Percentiles rank a stretch among this genome's conserved stretches.
Conservation (phyloP, 2,113 vertebrate genomes). For the Orycteropus afer region DNA sequence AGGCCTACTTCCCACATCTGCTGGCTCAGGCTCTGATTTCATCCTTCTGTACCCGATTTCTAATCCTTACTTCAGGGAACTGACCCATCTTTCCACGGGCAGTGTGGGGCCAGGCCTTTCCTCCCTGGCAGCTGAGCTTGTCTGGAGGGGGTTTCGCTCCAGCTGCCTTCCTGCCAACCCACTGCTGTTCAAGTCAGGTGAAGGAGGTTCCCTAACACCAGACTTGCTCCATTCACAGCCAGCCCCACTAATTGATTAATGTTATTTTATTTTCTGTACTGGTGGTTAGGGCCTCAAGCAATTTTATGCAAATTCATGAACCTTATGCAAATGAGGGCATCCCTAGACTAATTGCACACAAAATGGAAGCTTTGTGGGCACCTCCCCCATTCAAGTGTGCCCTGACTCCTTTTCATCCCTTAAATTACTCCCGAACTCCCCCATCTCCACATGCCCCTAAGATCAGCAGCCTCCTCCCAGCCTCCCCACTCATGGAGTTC, state of each 20-base stretch:
- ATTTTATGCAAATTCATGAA: slow-evolving; percentile 80
- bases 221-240: slow-evolving; percentile 46
- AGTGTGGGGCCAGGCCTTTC: neutral
- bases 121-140: neutral
- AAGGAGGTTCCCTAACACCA: slow-evolving; percentile 58
- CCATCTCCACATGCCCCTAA: neutral
- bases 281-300: slow-evolving; percentile 75
- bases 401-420: slow-evolving; percentile 55
- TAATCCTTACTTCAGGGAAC: neutral
- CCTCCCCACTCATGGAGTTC: neutral
- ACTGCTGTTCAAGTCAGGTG: neutral
- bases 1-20: neutral
- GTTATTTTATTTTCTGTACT: slow-evolving; percentile 81
- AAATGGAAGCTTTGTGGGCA: slow-evolving; percentile 70
- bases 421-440: slow-evolving; percentile 39
- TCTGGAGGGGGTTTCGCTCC: neutral
- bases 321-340: slow-evolving; percentile 80
- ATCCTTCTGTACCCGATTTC: neutral
- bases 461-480: neutral
- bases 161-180: neutral
- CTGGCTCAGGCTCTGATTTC: neutral
- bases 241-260: slow-evolving; percentile 75
- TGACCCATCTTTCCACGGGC: neutral
- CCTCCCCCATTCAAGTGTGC: slow-evolving; percentile 62
- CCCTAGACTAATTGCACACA: slow-evolving; percentile 79